Conservation (phyloP, 92 coral and sea anemone species). For the Phenganax stokvisi region DNA sequence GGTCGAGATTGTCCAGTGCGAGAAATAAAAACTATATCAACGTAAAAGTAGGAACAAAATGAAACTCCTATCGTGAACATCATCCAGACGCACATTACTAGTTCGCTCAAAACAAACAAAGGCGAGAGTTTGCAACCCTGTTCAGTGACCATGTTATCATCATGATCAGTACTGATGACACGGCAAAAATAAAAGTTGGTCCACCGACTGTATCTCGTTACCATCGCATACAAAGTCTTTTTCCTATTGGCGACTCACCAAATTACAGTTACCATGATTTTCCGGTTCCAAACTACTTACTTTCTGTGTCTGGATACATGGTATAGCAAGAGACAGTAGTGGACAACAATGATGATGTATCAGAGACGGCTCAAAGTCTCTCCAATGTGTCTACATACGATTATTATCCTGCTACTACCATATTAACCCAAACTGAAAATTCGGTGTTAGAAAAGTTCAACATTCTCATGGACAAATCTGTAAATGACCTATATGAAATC, state of each 20-base stretch:
- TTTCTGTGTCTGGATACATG: constrained; percentile 16
- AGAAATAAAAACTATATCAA: not conserved
- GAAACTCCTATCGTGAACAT: constrained; percentile 36
- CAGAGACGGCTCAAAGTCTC: not conserved
- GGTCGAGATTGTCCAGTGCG: not conserved
- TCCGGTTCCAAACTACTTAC: constrained; percentile 22
- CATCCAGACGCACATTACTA: constrained; percentile 40
- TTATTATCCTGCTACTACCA: not conserved
- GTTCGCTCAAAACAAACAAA: constrained; percentile 32
- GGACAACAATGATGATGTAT: constrained; percentile 2
- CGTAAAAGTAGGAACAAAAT: not conserved
- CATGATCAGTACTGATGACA: constrained; percentile 26
- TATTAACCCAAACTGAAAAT: constrained; percentile 9
- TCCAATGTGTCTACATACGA: constrained; percentile 1
- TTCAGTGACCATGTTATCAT: constrained; percentile 12
- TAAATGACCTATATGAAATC: constrained; percentile 6
- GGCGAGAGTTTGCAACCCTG: constrained; percentile 19
- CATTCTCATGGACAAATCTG: constrained; percentile 3
- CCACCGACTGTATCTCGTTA: constrained; percentile 29
- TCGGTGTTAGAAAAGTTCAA: constrained; percentile 11
- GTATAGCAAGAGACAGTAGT: constrained; percentile 5
- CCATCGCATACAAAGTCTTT: constrained; percentile 31
- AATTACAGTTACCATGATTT: constrained; percentile 29
- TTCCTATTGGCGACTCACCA: constrained; percentile 30
- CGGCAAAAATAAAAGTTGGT: constrained; percentile 34